These are phyloP conservation scores for Ceriagrion tenellum DNA, from an alignment of 2,888 invertebrate genomes.

Conservation along the genomic window DNA sequence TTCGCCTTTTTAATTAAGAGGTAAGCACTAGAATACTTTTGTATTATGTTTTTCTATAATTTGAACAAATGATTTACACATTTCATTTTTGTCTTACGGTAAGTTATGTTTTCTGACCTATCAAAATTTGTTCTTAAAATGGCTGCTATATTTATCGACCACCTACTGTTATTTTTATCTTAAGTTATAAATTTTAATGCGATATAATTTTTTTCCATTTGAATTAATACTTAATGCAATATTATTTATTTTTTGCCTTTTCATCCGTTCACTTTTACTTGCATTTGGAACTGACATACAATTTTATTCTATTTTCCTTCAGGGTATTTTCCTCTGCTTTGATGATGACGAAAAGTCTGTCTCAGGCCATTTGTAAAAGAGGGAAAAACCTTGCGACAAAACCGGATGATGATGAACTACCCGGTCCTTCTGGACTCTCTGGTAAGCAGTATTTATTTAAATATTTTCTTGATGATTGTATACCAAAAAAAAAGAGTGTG, in stretches of 20 bases:
- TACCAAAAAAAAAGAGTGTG: background rate
- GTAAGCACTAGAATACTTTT: background rate
- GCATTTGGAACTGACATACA: background rate
- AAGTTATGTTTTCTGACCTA: background rate
- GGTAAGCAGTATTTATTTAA: background rate
- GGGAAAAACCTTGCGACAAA: background rate
- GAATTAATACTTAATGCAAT: background rate
- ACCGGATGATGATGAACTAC: background rate
- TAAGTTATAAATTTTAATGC: background rate
- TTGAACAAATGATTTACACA: background rate
- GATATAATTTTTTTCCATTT: background rate
- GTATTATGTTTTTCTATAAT: background rate
- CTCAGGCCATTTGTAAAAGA: background rate
- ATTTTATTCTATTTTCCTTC: background rate
- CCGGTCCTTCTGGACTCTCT: background rate
- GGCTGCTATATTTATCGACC: background rate
- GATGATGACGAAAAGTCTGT: background rate
- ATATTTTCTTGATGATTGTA: background rate
- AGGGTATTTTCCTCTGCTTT: background rate
- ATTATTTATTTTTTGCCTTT: background rate
- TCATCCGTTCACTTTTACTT: background rate
- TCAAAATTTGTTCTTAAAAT: background rate
- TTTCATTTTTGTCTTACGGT: too few relatives aligned
- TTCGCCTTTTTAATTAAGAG: background rate
- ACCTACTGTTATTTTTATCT: background rate